These are phyloP conservation scores for Tachina lurida DNA, from an alignment of 2,888 invertebrate species.

Conservation along the genomic window DNA sequence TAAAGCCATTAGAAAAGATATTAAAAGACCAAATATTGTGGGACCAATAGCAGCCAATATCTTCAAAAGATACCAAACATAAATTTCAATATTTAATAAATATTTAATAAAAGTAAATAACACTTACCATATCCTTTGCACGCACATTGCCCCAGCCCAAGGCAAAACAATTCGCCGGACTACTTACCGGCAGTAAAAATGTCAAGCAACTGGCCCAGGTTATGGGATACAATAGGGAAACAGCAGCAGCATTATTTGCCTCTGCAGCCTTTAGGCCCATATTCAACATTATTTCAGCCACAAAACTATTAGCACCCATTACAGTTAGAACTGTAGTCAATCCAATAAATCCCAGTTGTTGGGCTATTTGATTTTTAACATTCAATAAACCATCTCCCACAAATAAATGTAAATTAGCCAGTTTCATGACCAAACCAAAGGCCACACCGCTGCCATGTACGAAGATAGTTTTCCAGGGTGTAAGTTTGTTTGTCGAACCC, in stretches of 20 bases:
- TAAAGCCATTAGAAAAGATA: not conserved
- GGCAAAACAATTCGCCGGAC: constrained; percentile 56
- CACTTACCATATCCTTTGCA: constrained; percentile 55
- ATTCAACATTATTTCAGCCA: constrained; percentile 42
- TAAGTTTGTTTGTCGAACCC: constrained; percentile 27
- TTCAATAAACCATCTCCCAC: constrained; percentile 9
- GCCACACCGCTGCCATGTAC: constrained; percentile 54
- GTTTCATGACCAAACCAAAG: constrained; percentile 43
- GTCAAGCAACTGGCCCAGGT: constrained; percentile 42
- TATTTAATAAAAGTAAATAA: too few relatives aligned
- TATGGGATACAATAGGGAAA: constrained; percentile 23
- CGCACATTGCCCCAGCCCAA: constrained; percentile 60
- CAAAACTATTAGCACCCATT: constrained; percentile 52
- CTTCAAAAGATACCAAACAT: constrained; percentile 19
- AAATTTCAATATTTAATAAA: not conserved
- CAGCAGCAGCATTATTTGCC: not conserved
- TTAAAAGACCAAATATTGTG: constrained; percentile 43
- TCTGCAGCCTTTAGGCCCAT: constrained; percentile 8
- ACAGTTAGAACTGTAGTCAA: constrained; percentile 20
- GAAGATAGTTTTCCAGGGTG: constrained; percentile 56
- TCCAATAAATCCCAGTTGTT: constrained; percentile 37
- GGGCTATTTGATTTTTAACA: not conserved
- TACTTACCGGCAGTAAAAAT: constrained; percentile 60
- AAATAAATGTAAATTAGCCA: constrained; percentile 12
- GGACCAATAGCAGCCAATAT: constrained; percentile 55